Evolutionary conservation across 2,888 invertebrate species (phyloP).

Genomic region (Clunio marinus): DNA sequence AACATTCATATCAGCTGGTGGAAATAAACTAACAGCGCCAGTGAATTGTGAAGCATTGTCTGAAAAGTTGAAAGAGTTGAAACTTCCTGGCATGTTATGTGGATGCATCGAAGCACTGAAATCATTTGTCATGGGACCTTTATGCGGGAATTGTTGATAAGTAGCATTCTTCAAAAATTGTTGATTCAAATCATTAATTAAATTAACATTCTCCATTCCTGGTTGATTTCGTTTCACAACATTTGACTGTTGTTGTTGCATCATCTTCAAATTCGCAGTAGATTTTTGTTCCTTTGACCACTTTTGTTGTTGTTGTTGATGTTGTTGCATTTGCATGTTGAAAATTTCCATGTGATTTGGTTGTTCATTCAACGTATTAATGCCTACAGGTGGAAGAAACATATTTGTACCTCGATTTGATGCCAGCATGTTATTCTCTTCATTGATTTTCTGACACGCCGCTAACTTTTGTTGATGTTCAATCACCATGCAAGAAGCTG

Average conservation of each 20-base stretch:
- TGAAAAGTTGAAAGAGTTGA: slow-evolving; percentile 33
- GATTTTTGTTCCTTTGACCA: slow-evolving; percentile 30
- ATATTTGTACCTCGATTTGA: slow-evolving; percentile 25
- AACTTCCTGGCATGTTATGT: slow-evolving; percentile 54
- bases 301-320: slow-evolving; percentile 22
- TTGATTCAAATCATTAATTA: slow-evolving; percentile 40
- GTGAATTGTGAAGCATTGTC: slow-evolving; percentile 55
- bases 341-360: slow-evolving; percentile 23
- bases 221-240: slow-evolving; percentile 44
- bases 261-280: neutral
- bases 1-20: slow-evolving; percentile 56
- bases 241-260: slow-evolving; percentile 7
- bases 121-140: slow-evolving; percentile 46
- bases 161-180: slow-evolving; percentile 40
- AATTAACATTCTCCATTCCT: slow-evolving; percentile 47
- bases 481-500: slow-evolving; percentile 34
- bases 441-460: slow-evolving; percentile 29
- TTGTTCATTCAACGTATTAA: neutral
- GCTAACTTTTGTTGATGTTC: slow-evolving; percentile 37
- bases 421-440: slow-evolving; percentile 22
- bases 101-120: slow-evolving; percentile 50
- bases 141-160: neutral
- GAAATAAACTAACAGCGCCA: slow-evolving; percentile 60
- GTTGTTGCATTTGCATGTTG: slow-evolving; percentile 31
- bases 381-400: slow-evolving; percentile 14